Evolutionary conservation across 2,888 invertebrate genomes (phyloP).

Genomic region (Eupithecia tripunctaria): DNA sequence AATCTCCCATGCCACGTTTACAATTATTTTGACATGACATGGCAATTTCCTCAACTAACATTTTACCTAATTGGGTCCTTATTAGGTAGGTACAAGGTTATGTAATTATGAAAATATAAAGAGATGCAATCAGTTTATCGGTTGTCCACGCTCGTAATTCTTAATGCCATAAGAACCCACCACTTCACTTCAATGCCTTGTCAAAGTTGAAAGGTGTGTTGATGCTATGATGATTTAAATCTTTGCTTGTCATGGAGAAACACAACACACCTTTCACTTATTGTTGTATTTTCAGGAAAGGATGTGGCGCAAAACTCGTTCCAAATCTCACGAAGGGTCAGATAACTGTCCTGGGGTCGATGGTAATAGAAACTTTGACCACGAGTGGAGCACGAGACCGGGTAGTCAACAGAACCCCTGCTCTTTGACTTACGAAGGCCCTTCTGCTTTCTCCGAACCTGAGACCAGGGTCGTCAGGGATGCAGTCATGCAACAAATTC

Average conservation of each 20-base stretch:
- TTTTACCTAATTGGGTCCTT: conserved; percentile 6
- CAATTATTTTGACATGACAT: conserved; percentile 16
- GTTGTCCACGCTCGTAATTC: background rate
- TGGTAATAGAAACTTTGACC: conserved; percentile 91
- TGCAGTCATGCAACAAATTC: conserved; percentile 76
- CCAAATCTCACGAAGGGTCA: conserved; percentile 67
- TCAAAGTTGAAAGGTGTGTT: too few relatives aligned
- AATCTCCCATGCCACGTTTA: background rate
- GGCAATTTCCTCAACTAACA: background rate
- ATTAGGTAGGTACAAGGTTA: background rate
- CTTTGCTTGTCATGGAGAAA: too few relatives aligned
- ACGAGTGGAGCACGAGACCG: conserved; percentile 86
- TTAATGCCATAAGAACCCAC: background rate
- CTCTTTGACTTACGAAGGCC: conserved; percentile 86
- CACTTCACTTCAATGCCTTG: background rate
- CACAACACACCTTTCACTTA: background rate
- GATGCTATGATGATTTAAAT: too few relatives aligned
- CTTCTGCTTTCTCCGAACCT: conserved; percentile 86
- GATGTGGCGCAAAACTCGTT: conserved; percentile 89
- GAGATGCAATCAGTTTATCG: background rate
- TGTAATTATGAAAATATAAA: background rate
- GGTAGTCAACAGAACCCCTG: conserved; percentile 83
- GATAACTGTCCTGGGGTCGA: conserved; percentile 88
- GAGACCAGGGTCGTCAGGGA: conserved; percentile 86
- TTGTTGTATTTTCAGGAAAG: conserved; percentile 73